Evolutionary conservation across 2,888 invertebrate genomes (phyloP).

Genomic region (Lasioglossum lativentre): DNA sequence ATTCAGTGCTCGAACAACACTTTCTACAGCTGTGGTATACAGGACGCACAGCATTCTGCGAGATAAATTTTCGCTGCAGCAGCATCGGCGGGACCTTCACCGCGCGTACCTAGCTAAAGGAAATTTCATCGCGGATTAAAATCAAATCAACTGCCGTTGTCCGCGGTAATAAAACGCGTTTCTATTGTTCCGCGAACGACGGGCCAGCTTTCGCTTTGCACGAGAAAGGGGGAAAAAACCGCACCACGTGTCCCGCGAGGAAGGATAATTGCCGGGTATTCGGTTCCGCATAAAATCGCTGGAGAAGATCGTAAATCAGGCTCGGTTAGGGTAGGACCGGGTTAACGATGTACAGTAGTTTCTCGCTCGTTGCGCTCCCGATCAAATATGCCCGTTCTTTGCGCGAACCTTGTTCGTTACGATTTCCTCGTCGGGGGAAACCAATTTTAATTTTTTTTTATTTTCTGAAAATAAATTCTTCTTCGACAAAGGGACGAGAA

Average conservation of each 20-base stretch:
- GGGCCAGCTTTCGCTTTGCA: background rate
- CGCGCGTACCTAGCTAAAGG: background rate
- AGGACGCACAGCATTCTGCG: background rate
- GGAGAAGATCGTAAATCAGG: conserved; percentile 28
- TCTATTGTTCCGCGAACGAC: background rate
- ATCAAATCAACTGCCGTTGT: background rate
- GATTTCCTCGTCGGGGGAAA: background rate
- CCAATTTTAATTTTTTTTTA: too few species aligned
- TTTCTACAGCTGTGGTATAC: background rate
- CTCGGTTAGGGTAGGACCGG: background rate
- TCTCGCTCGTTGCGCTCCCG: background rate
- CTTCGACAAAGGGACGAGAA: too few species aligned
- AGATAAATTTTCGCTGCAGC: background rate
- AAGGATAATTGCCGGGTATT: conserved; percentile 29
- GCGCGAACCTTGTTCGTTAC: background rate
- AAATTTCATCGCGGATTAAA: background rate
- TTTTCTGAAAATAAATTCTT: too few species aligned
- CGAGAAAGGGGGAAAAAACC: background rate
- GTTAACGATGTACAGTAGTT: background rate
- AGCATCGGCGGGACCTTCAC: background rate
- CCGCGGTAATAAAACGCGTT: background rate
- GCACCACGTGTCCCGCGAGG: background rate
- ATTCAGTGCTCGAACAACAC: background rate
- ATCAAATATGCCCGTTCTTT: background rate
- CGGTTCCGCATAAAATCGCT: conserved; percentile 16